Base-by-base conservation (phyloP, 2,888 invertebrate genomes). In the Trissoscelio sp. region DNA sequence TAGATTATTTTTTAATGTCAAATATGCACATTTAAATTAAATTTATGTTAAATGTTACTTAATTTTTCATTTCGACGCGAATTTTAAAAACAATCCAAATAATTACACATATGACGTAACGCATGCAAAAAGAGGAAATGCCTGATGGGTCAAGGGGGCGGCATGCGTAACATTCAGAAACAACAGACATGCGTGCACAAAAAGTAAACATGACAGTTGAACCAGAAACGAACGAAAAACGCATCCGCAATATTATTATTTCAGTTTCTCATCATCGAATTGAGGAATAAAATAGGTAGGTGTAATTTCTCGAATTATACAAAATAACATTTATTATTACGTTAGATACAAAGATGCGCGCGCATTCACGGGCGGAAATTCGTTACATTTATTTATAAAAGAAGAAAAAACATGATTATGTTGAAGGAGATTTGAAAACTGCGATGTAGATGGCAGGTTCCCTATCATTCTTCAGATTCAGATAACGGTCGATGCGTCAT, bases 401-500 rank as follows among this genome's bases (percentile, higher is more conserved):
- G n/a, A n/a, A n/a, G n/a, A n/a, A n/a, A n/a, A n/a, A n/a, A n/a
- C n/a, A n/a, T n/a, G n/a, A n/a, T n/a, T n/a, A n/a, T 55, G 57
- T 5, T n/a, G 39, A 58, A n/a, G n/a, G 58, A 58, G 0, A 22
- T 39, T 22, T 44, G n/a, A 20, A 60, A 28, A 20, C 16, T 28
- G 60, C n/a, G 28, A 28, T 11, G 28, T 44, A 60, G 60, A 44
- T 42, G 28, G 20, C 16, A 5, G 39, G 14, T 60, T 28, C 11
- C 18, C n/a, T n/a, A n/a, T n/a, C n/a, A n/a, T n/a, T n/a, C n/a
- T n/a, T n/a, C n/a, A n/a, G n/a, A n/a, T n/a, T n/a, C n/a, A n/a
- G n/a, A n/a, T n/a, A n/a, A n/a, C 37, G 3, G 53, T 44, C 14
- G 46, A 46, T 62, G 62, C 62, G 62, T 62, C 62, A 62, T n/a